phyloP scores from a whole-genome alignment of 2,113 vertebrate genomes.

The Erythrolamprus reginae region DNA sequence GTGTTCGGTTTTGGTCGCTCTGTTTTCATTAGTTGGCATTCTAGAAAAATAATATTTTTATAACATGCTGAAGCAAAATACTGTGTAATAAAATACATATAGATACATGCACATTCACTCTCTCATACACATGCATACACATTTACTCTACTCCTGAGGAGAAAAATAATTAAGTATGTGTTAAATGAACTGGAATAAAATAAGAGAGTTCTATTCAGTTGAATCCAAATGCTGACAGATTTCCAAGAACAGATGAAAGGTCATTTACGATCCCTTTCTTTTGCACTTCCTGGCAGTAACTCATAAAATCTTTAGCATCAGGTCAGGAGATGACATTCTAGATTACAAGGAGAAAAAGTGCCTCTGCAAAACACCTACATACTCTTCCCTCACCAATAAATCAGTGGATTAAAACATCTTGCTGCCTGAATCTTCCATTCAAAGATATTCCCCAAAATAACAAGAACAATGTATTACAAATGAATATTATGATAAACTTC shows the following conservation, averaged over 20 bases:
- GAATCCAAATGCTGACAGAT: not conserved
- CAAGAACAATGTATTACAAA: not conserved
- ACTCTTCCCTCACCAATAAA: not conserved
- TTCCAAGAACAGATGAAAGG: not conserved
- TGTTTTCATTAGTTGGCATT: conserved; percentile 98
- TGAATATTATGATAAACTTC: not conserved
- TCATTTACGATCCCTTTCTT: not conserved
- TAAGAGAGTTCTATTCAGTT: not conserved
- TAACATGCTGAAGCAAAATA: conserved; percentile 9
- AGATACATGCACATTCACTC: not conserved
- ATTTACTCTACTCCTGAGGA: not conserved
- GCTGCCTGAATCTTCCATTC: not conserved
- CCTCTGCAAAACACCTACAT: not conserved
- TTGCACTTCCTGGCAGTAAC: not conserved
- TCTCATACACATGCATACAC: not conserved
- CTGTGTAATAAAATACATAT: conserved; percentile 3
- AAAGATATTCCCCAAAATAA: not conserved
- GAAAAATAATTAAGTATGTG: not conserved
- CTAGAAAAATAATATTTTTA: conserved; percentile 67
- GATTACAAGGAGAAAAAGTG: too few relatives aligned
- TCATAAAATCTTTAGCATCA: not conserved
- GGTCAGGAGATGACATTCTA: not conserved
- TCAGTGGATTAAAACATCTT: not conserved
- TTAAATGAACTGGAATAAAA: not conserved
- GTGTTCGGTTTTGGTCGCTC: conserved; percentile 97